Evolutionary conservation across 2,797 vertebrate genomes (phyloP).

Genomic region (Eremophila alpestris): DNA sequence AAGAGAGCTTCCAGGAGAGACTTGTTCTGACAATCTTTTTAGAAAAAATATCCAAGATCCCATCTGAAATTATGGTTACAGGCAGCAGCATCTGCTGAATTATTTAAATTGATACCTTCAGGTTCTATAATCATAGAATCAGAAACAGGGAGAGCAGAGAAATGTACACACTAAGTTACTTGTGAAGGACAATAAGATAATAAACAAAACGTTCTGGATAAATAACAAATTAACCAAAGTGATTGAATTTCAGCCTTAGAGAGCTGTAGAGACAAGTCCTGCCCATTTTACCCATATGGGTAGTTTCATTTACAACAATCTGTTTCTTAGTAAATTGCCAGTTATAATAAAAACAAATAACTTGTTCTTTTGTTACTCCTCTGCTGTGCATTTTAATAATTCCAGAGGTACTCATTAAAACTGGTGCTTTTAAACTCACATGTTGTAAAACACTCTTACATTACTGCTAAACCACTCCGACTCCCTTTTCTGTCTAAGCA

Average conservation of each 20-base stretch:
- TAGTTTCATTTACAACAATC: background rate
- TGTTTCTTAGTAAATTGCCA: slow-evolving; percentile 19
- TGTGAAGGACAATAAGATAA: background rate
- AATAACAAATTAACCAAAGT: slow-evolving; percentile 8
- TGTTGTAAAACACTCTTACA: background rate
- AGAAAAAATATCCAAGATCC: background rate
- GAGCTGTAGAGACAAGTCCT: background rate
- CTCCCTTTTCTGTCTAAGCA: background rate
- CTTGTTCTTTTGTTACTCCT: background rate
- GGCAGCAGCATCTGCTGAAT: background rate
- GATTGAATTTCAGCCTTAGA: background rate
- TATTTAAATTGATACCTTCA: background rate
- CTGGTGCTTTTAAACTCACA: background rate
- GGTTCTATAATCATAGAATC: background rate
- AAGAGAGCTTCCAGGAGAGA: background rate
- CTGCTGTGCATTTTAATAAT: slow-evolving; percentile 1
- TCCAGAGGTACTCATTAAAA: background rate
- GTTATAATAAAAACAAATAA: slow-evolving; percentile 1
- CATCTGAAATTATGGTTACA: background rate
- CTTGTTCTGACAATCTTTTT: background rate
- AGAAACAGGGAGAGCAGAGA: background rate
- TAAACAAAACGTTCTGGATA: background rate
- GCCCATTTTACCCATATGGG: background rate
- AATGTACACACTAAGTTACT: background rate
- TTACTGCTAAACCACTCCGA: background rate